Percentiles rank a stretch among this genome's conserved stretches.
Evolutionary conservation across 1,140 invertebrate genomes (phyloP).

Genomic region (Mamestra configurata): DNA sequence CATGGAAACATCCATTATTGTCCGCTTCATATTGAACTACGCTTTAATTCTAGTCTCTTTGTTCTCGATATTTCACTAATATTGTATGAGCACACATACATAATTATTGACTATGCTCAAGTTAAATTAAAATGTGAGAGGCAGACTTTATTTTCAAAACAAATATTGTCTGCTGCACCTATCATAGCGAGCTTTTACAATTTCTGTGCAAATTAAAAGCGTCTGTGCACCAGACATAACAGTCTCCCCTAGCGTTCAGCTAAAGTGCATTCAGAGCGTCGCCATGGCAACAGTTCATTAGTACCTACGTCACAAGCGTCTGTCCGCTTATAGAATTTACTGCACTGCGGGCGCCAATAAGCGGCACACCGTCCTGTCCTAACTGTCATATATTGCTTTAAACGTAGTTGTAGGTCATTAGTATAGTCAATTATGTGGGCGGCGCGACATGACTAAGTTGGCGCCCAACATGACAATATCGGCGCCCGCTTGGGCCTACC

Average conservation of each 20-base stretch:
- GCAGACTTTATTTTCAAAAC: background rate
- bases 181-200: slow-evolving; percentile 18
- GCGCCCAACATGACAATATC: background rate
- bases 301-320: slow-evolving; percentile 9
- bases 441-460: background rate
- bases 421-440: slow-evolving; percentile 16
- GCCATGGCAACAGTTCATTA: slow-evolving; percentile 44
- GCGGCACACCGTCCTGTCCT: slow-evolving; percentile 13
- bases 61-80: background rate
- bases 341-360: slow-evolving; percentile 43
- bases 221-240: slow-evolving; percentile 39
- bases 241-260: slow-evolving; percentile 19
- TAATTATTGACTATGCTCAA: background rate
- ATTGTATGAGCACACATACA: background rate
- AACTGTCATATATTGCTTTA: slow-evolving; percentile 7
- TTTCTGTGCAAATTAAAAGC: slow-evolving; percentile 25
- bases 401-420: slow-evolving; percentile 30
- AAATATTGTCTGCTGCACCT: background rate
- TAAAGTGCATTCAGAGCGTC: slow-evolving; percentile 38
- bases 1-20: slow-evolving; percentile 26
- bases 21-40: background rate
- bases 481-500: background rate
- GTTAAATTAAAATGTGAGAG: background rate
- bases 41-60: background rate
- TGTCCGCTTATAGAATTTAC: slow-evolving; percentile 47